Base-by-base conservation (phyloP, 2,113 vertebrate species). In the Petroica traversi region DNA sequence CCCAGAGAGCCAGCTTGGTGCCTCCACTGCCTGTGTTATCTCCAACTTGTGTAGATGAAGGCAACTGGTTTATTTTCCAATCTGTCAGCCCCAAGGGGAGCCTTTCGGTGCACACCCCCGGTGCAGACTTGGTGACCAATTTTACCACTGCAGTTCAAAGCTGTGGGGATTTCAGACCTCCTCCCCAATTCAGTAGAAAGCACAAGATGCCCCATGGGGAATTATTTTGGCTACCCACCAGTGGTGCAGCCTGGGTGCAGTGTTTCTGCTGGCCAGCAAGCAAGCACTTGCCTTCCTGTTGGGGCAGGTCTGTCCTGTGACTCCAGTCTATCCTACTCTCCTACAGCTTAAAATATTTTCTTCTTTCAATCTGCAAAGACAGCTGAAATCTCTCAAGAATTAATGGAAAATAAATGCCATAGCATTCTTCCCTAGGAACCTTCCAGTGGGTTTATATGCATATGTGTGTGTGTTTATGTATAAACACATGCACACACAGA, bases 331-430 rank as follows among this genome's bases (percentile, higher is more conserved):
- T 12, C 12, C 14, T 51, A 13, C 13, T 74, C 6, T 78, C 28
- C 55, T 54, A 43, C 19, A 79, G n/a, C 6, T 92, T 67, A 29
- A 91, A 85, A 61, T 43, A 6, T 71, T 71, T 79, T 80, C 22
- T 51, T 82, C 34, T 63, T 92, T 75, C 2, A 0, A 23, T 66
- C 38, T 26, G 15, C 41, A 59, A 58, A 67, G 46, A 63, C 51
- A 94, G 36, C 25, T 92, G 75, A 97, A 95, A 88, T 55, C 5
- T 51, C 67, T 77, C 72, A 71, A 86, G 43, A 88, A 83, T 55
- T 88, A 73, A 73, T 91, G 63, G 76, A 83, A 88, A 93, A 66
- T 34, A 76, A 89, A 80, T 67, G 51, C 78, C 48, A 36, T 8
- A 55, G 12, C 63, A 51, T 63, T 82, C 75, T 79, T 38, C 41